Conservation (phyloP, 2,888 invertebrate species). For the Pantelozetes paolii region DNA sequence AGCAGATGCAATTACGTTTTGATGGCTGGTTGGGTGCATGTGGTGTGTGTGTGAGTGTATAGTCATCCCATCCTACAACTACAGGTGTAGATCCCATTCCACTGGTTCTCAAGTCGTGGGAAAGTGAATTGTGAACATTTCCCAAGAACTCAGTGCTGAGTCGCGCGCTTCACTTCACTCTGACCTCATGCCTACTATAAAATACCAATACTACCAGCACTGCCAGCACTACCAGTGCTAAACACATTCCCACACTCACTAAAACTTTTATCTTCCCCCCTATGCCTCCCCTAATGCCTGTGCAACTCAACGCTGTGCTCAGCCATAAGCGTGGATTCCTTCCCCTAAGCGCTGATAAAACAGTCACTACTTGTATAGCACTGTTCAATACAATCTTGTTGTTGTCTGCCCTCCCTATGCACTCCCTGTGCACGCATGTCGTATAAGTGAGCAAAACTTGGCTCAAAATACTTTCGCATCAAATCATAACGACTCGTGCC, state of each 20-base stretch:
- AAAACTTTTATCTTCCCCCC: slow-evolving; percentile 1
- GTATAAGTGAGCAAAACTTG: slow-evolving; percentile 31
- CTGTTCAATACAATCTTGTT: slow-evolving; percentile 1
- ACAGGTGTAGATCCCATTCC: slow-evolving; percentile 28
- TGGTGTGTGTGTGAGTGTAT: slow-evolving; percentile 30
- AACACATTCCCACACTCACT: slow-evolving; percentile 27
- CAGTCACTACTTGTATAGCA: slow-evolving; percentile 6
- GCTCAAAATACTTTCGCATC: slow-evolving; percentile 4
- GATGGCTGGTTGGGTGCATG: slow-evolving; percentile 36
- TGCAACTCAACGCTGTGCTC: no score
- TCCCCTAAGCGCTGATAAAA: slow-evolving; percentile 5
- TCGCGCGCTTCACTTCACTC: slow-evolving; percentile 36
- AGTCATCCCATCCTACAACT: slow-evolving; percentile 33
- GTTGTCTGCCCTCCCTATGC: not conserved
- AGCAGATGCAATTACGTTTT: slow-evolving; percentile 35
- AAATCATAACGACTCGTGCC: slow-evolving; percentile 12
- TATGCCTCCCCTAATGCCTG: slow-evolving; percentile 4
- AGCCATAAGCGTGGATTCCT: slow-evolving; percentile 18
- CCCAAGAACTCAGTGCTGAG: slow-evolving; percentile 36
- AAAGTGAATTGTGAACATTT: slow-evolving; percentile 36
- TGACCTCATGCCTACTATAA: slow-evolving; percentile 35
- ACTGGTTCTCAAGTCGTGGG: slow-evolving; percentile 32
- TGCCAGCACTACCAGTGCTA: not conserved
- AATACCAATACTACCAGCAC: not conserved
- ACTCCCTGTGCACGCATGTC: slow-evolving; percentile 23